Percentiles rank a stretch among this genome's conserved stretches.
Conservation (phyloP, 2,797 vertebrate species). For the Poeciliopsis paucimaculata region DNA sequence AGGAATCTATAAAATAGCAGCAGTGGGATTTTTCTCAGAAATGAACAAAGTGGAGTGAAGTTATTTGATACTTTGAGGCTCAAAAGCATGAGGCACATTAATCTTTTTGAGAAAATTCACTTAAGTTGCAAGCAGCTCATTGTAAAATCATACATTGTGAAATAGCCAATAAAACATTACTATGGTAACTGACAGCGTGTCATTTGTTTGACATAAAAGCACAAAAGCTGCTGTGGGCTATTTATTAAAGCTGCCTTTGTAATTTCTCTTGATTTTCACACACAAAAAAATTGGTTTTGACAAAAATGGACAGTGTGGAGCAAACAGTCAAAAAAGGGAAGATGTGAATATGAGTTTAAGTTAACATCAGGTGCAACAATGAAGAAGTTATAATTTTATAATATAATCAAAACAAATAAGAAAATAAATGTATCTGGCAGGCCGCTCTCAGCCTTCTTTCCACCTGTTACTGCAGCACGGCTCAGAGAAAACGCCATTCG, state of each 20-base stretch:
- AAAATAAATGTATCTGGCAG: neutral
- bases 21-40: conserved; percentile 44
- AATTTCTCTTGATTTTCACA: neutral
- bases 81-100: conserved; percentile 2
- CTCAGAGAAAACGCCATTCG: neutral
- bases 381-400: neutral
- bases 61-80: conserved; percentile 14
- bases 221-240: neutral
- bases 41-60: conserved; percentile 34
- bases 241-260: neutral
- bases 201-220: neutral
- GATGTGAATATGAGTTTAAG: neutral
- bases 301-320: neutral
- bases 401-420: neutral
- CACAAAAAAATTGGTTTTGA: neutral
- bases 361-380: neutral
- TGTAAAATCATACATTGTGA: neutral
- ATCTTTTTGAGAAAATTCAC: conserved; percentile 16
- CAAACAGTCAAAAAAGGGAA: neutral
- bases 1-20: conserved; percentile 50
- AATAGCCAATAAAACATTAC: conserved; percentile 1
- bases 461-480: neutral
- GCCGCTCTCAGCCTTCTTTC: neutral
- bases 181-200: neutral
- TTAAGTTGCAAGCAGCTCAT: neutral